Base-by-base conservation (phyloP, 1,140 invertebrate species). In the Hyphantria cunea region DNA sequence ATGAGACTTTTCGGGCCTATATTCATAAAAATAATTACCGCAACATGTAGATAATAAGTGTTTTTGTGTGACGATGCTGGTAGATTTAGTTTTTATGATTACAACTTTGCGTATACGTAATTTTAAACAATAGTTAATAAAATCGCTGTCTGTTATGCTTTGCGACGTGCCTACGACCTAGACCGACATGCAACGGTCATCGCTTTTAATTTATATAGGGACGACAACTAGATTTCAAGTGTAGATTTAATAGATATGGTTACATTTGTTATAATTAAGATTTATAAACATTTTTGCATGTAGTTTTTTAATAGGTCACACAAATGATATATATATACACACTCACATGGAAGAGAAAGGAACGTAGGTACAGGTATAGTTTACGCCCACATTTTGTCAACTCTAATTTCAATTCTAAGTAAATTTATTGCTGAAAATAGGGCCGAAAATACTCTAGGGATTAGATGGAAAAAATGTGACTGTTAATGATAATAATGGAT, bases 101-200 rank as follows among this genome's bases (percentile, higher is more conserved):
- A 25, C 17, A 25, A 25, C 17, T 25, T 25, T 25, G 17, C 17
- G 17, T 25, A 25, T 25, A 25, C 17, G 17, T 25, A 25, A 25
- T 25, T 25, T 25, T 25, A 25, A 25, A 25, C 17, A 25, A 25
- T 25, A 25, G 17, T 1, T 12, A 2, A 45, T 58, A 8, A 34
- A 37, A 39, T 58, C 62, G 70, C 70, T 64, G 1, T 9, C 67
- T 51, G 48, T 49, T 52, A 54, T 69, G 34, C 34, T 61, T 72
- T 72, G 55, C 41, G 44, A 44, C 45, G 50, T 47, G 33, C 41
- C 37, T 41, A 59, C 45, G 72, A 74, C 77, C 75, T 82, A 77
- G 80, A 80, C 80, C 80, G 69, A 80, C 54, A 74, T 76, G 58
- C 50, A 64, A 68, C 66, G 64, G 72, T 77, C 70, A 71, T 72